Percentiles rank a stretch among this genome's conserved stretches.
phyloP scores from a whole-genome alignment of 2,888 invertebrate species.

The Diarsia rubi region DNA sequence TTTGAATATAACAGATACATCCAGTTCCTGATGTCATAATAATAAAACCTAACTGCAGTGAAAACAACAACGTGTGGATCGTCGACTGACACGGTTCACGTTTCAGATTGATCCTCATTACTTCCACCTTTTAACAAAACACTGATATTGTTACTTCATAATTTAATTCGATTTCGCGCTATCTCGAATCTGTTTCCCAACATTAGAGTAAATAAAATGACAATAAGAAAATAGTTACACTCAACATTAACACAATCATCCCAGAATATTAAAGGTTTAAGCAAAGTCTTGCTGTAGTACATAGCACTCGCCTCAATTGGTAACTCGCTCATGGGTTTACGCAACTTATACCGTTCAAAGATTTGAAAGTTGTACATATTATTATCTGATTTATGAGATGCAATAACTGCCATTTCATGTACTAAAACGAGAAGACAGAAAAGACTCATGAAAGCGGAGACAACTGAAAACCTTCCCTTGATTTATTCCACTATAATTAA shows the following conservation, averaged over 20 bases:
- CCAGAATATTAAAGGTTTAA: not conserved
- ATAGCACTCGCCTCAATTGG: not conserved
- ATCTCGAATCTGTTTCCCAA: not conserved
- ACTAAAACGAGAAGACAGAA: constrained; percentile 1
- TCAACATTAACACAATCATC: not conserved
- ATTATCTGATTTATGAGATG: not conserved
- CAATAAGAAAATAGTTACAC: constrained; percentile 1
- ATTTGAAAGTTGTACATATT: not conserved
- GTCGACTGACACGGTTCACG: constrained; percentile 13
- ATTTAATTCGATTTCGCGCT: constrained; percentile 10
- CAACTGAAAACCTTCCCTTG: not conserved
- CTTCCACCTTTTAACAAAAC: constrained; percentile 25
- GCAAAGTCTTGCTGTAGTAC: not conserved
- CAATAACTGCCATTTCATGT: constrained; percentile 27
- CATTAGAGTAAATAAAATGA: constrained; percentile 17
- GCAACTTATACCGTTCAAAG: not conserved
- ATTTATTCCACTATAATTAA: constrained; percentile 34
- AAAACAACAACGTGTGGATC: constrained; percentile 36
- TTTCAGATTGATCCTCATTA: constrained; percentile 15
- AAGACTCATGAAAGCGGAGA: constrained; percentile 11
- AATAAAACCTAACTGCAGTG: constrained; percentile 27
- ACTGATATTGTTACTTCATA: constrained; percentile 61
- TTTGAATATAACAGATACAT: constrained; percentile 6
- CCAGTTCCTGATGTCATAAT: constrained; percentile 19
- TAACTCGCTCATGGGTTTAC: not conserved